phyloP scores from a whole-genome alignment of 2,113 vertebrate species.

The Ahaetulla prasina region DNA sequence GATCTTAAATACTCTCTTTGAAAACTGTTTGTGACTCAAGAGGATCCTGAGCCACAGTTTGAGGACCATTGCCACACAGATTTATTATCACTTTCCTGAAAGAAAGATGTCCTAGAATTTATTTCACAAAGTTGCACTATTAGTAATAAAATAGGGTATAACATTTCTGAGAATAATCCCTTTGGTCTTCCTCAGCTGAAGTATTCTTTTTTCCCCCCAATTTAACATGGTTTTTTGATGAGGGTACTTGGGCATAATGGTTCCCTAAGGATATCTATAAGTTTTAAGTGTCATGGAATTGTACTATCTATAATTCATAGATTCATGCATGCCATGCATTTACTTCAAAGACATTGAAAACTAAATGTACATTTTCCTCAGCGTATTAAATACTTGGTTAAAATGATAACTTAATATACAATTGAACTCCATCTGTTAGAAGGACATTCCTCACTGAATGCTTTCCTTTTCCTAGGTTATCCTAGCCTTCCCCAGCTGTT shows the following conservation, averaged over 20 bases:
- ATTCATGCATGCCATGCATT: neutral
- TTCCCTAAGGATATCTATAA: neutral
- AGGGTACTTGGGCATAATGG: neutral
- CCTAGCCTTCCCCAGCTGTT: neutral
- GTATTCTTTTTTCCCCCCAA: neutral
- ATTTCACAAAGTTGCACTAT: neutral
- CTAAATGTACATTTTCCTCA: neutral
- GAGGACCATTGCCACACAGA: neutral
- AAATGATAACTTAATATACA: neutral
- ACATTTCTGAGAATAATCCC: neutral
- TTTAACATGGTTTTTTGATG: neutral
- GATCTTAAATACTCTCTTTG: neutral
- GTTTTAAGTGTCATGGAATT: neutral
- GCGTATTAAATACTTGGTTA: neutral
- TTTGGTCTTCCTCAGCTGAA: neutral
- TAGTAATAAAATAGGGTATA: neutral
- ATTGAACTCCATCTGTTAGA: neutral
- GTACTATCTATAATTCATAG: neutral
- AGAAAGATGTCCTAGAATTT: neutral
- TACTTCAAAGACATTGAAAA: neutral
- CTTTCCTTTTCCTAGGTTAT: neutral
- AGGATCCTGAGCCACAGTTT: neutral
- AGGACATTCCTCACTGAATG: neutral
- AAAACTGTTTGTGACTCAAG: neutral
- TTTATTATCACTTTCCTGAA: neutral